Base-by-base conservation (phyloP, 2,113 vertebrate species). In the Melanerpes formicivorus region DNA sequence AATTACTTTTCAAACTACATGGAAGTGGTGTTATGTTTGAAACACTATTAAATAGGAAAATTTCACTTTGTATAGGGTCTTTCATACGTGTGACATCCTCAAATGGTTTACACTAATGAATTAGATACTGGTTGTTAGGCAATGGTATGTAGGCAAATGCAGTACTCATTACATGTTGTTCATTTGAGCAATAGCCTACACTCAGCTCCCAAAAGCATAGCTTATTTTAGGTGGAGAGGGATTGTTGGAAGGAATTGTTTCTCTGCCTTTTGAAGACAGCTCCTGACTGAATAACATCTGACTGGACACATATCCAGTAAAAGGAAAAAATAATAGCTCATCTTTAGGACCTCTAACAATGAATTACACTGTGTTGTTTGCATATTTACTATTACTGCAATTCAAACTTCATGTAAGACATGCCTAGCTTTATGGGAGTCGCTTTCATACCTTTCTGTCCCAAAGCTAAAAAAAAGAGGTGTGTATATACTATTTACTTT, bases 101-200 rank as follows among this genome's bases (percentile, higher is more conserved):
- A 88, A 92, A 88, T 32, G 64, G 69, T 87, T 80, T 75, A 75
- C 64, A 75, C 73, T 78, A 95, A 93, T 93, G 94, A 96, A 96
- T 95, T 95, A 93, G 90, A 78, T 78, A 84, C 81, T 63, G 76
- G 76, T 92, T 95, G 91, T 95, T 78, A 93, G 90, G 87, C 50
- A 55, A 52, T 92, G 81, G 19, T 92, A 71, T 88, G 79, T 90
- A 95, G 95, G 95, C 93, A 96, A 95, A 91, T 69, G 79, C 60
- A 90, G 81, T 29, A 58, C 80, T 95, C 90, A 90, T 96, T 90
- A 96, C 76, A 66, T 86, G 66, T 75, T 95, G 87, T 87, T 96
- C 86, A 67, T 87, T 88, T 69, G 52, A 83, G 84, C 56, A 92
- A 42, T 70, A 95, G 90, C 84, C 93, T 90, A 70, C 85, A 92